Evolutionary conservation across 2,797 vertebrate species (phyloP).

Genomic region (Muscicapa comitata): DNA sequence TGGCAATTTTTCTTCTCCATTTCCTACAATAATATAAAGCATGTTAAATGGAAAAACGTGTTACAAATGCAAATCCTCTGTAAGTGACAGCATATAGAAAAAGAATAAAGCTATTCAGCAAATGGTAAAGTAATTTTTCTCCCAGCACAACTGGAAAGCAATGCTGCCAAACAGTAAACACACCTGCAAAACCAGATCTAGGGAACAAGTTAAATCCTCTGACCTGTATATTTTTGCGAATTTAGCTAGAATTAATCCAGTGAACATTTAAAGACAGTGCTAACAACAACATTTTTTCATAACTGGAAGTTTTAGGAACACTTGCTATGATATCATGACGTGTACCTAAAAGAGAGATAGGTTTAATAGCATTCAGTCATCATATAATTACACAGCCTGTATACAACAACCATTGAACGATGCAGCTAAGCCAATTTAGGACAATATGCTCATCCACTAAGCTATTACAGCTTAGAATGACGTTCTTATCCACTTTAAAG

Average conservation of each 20-base stretch:
- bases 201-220: background rate
- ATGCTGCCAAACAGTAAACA: background rate
- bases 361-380: slow-evolving; percentile 23
- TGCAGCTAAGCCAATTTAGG: slow-evolving; percentile 53
- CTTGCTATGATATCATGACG: background rate
- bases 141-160: background rate
- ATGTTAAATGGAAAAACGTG: background rate
- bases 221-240: background rate
- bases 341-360: background rate
- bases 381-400: background rate
- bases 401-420: slow-evolving; percentile 13
- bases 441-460: slow-evolving; percentile 44
- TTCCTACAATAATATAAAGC: background rate
- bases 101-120: background rate
- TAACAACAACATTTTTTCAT: background rate
- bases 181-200: background rate
- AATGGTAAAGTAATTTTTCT: background rate
- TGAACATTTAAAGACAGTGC: background rate
- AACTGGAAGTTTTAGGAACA: background rate
- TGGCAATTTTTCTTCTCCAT: background rate
- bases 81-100: background rate
- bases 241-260: background rate
- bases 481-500: slow-evolving; percentile 44
- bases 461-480: slow-evolving; percentile 46
- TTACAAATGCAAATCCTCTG: background rate